Conservation (phyloP, 2,797 vertebrate genomes). For the Sternotherus odoratus region DNA sequence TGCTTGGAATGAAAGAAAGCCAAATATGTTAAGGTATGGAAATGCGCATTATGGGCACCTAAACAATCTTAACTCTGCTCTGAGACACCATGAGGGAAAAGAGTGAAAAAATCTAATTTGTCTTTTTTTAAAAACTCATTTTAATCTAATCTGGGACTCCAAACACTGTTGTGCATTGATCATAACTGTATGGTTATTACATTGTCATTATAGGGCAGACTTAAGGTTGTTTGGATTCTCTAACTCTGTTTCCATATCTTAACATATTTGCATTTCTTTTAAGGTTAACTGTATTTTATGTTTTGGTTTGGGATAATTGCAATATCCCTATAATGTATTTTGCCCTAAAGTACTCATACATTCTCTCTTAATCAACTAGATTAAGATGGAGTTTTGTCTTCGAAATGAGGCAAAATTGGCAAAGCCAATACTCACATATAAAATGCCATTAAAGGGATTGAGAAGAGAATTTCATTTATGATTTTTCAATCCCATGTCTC, state of each 20-base stretch:
- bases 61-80: constrained; percentile 26
- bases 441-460: background rate
- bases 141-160: constrained; percentile 23
- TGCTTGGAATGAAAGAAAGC: background rate
- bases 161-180: constrained; percentile 18
- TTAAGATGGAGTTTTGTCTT: background rate
- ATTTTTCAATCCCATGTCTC: background rate
- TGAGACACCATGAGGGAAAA: background rate
- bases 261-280: constrained; percentile 24
- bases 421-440: background rate
- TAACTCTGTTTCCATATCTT: constrained; percentile 44
- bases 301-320: constrained; percentile 10
- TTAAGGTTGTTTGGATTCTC: constrained; percentile 25
- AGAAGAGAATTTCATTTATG: constrained; percentile 5
- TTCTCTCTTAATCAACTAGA: background rate
- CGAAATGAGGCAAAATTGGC: background rate
- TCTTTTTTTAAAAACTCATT: background rate
- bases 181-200: constrained; percentile 39
- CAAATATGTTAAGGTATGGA: background rate
- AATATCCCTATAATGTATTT: background rate
- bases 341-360: background rate
- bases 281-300: constrained; percentile 5
- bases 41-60: background rate
- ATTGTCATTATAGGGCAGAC: constrained; percentile 32
- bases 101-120: background rate